These are phyloP conservation scores for Oenanthe oenanthe DNA, from an alignment of 2,113 vertebrate genomes.

Conservation along the genomic window DNA sequence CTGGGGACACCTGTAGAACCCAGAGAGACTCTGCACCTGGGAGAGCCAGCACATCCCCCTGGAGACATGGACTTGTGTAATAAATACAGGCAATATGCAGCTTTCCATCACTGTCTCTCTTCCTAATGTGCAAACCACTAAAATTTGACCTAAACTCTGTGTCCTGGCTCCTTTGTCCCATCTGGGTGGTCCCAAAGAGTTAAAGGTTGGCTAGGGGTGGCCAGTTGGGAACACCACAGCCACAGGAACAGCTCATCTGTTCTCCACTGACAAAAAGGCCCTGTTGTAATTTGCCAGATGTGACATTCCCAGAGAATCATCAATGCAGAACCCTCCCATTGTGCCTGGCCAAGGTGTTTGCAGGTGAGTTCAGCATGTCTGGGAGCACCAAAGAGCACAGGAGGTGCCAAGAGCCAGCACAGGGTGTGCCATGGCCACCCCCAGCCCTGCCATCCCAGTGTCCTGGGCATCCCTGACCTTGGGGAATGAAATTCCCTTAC, in stretches of 20 bases:
- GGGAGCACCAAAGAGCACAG: background rate
- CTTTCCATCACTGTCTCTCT: constrained; percentile 68
- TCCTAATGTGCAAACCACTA: constrained; percentile 74
- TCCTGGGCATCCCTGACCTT: background rate
- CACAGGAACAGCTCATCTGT: background rate
- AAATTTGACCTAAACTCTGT: background rate
- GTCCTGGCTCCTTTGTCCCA: background rate
- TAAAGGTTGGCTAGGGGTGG: background rate
- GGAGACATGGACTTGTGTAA: constrained; percentile 68
- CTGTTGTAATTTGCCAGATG: background rate
- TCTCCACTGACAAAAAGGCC: background rate
- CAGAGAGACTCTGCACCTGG: background rate
- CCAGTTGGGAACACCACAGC: background rate
- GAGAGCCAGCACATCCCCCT: constrained; percentile 49
- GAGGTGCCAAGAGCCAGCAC: background rate
- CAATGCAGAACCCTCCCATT: background rate
- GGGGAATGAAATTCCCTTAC: background rate
- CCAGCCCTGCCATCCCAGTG: rapidly evolving
- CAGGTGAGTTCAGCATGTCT: background rate
- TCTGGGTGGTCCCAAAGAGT: background rate
- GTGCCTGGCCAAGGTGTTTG: background rate
- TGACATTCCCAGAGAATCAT: background rate
- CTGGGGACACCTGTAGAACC: background rate
- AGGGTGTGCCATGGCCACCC: background rate
- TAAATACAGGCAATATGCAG: constrained; percentile 10